Evolutionary conservation across 2,113 vertebrate species (phyloP).

Genomic region (Pygoscelis adeliae): DNA sequence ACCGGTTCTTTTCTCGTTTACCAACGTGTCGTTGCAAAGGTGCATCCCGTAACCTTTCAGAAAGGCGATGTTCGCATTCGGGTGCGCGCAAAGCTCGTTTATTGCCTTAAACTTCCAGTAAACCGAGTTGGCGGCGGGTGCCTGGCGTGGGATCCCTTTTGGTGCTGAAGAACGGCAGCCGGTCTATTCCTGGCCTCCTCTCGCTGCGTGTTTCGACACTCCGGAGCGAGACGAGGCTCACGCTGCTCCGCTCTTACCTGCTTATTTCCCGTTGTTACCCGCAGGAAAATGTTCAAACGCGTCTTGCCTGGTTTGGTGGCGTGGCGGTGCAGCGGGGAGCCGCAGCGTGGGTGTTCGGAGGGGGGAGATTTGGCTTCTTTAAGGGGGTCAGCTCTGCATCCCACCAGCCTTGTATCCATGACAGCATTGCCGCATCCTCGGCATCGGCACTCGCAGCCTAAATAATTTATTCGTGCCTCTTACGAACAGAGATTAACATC

Average conservation of each 20-base stretch:
- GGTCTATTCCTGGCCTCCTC: neutral
- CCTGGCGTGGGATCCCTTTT: neutral
- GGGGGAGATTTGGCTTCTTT: neutral
- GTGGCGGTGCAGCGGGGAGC: neutral
- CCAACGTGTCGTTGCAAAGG: too few species aligned
- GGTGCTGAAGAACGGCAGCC: neutral
- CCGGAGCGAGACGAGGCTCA: rapidly evolving
- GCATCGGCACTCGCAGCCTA: neutral
- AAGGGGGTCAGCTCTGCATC: neutral
- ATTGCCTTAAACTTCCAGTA: too few species aligned
- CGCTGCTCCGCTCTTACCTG: neutral
- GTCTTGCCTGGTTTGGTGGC: neutral
- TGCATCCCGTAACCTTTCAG: too few species aligned
- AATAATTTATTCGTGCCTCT: neutral
- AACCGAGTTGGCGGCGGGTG: neutral
- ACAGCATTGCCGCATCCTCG: neutral
- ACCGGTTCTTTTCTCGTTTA: too few species aligned
- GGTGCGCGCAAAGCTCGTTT: rapidly evolving
- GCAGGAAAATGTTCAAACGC: neutral
- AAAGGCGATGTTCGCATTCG: too few species aligned
- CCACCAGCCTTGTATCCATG: neutral
- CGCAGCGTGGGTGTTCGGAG: neutral
- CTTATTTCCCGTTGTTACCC: neutral
- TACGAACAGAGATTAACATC: neutral
- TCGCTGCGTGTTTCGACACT: neutral